A percentile compares a stretch with the other conserved stretches of the same genome.
phyloP scores from a whole-genome alignment of 2,888 invertebrate genomes.

The Mythimna impura region DNA sequence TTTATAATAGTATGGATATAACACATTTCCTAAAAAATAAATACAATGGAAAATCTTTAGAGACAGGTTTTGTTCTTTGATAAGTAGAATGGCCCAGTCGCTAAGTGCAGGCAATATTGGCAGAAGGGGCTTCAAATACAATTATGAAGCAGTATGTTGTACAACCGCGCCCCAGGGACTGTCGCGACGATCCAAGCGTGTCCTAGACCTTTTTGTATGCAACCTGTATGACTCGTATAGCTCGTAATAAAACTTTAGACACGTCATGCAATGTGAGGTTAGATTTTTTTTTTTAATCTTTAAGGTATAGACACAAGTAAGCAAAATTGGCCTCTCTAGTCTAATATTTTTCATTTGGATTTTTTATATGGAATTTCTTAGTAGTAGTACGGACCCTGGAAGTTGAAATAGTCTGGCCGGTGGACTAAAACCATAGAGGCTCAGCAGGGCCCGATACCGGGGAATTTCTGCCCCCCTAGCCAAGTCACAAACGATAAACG shows the following conservation, averaged over 20 bases:
- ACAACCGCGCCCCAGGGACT: conserved; percentile 74
- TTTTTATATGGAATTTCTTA: too few relatives aligned
- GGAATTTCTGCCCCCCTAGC: too few relatives aligned
- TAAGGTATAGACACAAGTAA: too few relatives aligned
- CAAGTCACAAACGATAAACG: too few relatives aligned
- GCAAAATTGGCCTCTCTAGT: too few relatives aligned
- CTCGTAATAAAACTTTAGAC: conserved; percentile 47
- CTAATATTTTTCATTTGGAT: too few relatives aligned
- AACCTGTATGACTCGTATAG: conserved; percentile 27
- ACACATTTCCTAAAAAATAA: too few relatives aligned
- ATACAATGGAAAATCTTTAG: neutral
- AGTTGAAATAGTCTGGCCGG: too few relatives aligned
- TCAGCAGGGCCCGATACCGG: too few relatives aligned
- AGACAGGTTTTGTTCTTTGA: neutral
- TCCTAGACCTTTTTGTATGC: conserved; percentile 57
- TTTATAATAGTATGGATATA: neutral
- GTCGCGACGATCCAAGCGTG: conserved; percentile 64
- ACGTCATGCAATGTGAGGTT: conserved; percentile 34
- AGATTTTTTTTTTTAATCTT: conserved; percentile 9
- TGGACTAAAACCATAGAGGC: too few relatives aligned
- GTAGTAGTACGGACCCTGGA: too few relatives aligned
- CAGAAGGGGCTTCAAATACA: conserved; percentile 83
- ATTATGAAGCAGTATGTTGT: conserved; percentile 81
- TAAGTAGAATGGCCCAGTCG: conserved; percentile 32
- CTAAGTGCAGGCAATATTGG: conserved; percentile 79